Evolutionary conservation across 2,888 invertebrate genomes (phyloP), one percentile per base, ranked within the genome.

Genomic region (Muschampia plurimacula): DNA sequence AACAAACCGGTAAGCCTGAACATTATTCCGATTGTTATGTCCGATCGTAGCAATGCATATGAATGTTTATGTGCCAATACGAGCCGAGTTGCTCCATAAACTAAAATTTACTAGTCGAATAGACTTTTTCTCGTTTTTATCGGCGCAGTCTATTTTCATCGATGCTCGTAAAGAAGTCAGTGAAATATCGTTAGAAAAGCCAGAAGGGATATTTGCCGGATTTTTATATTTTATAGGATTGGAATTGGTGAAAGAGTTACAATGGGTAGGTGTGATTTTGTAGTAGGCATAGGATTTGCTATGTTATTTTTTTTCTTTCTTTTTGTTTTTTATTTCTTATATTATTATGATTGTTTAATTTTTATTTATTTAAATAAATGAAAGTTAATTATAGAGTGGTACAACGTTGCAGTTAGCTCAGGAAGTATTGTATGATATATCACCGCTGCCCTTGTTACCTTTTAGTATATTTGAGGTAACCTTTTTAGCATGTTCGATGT

Each of bases 61-160:
- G 84, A 86, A 86, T 87, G 86, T 90, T 90, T 89, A 90, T 86
- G 78, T 77, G 69, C 82, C 88, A 87, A 89, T 89, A 89, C 82
- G 81, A 82, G 81, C 78, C 78, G 84, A 82, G 80, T 84, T 82
- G 82, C 79, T 81, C 84, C 79, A 86, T 89, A 88, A 90, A 89
- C 85, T 86, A 86, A 87, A 88, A 86, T 89, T 86, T 87, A 88
- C 86, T 86, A 84, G 84, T 84, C 82, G 71, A 77, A 75, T 83
- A 80, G 83, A 82, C 78, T 87, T 85, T 84, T 84, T 77, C 82
- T 83, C 81, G 85, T 86, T 77, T 89, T 88, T 79, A 80, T 78
- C 75, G 78, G 68, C 64, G 71, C 73, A 76, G 74, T 76, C 75
- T 75, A 76, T 77, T 76, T 77, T 78, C 76, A 77, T 76, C 68